Base-by-base conservation (phyloP, 1,140 invertebrate species). In the Dolichoris vasculosae region DNA sequence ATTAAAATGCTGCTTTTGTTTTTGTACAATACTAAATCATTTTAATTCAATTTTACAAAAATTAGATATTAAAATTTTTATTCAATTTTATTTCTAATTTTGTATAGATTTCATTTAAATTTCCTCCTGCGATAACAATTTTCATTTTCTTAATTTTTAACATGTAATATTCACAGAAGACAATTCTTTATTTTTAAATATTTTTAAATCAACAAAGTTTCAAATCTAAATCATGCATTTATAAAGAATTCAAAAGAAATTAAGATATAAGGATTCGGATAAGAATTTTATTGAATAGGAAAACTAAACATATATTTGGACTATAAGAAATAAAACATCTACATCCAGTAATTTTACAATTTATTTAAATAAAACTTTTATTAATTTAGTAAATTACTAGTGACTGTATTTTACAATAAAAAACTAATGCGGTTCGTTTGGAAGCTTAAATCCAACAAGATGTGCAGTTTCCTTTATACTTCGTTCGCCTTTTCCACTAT, bases 391-490 rank as follows among this genome's bases (percentile, higher is more conserved):
- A 35, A 79, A 43, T 78, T 40, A 75, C 32, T 46, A 67, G 11
- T 73, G 35, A 80, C 23, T 51, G 32, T 78, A 67, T 6, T 48
- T 23, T 77, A 83, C 17, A 64, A 30, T 30, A 79, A 40, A 40
- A 26, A 64, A 83, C 92, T 91, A 95, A 89, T 95, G 96, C 26
- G 96, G 96, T 94, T 97, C 96, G 89, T 97, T 96, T 0, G 97
- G 97, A 48, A 98, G 91, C 90, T 97, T 97, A 88, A 98, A 97
- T 40, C 97, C 97, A 79, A 98, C 96, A 89, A 97, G 92, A 88
- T 95, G 95, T 26, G 97, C 97, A 17, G 97, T 97, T 88, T 97
- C 96, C 88, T 95, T 94, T 15, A 97, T 92, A 69, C 94, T 95
- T 75, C 96, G 93, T 91, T 98, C 97, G 30, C 97, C 97, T 91